Percentiles rank a stretch among this genome's conserved stretches.
phyloP scores from a whole-genome alignment of 1,140 invertebrate genomes.

The Tetraneura akinire region DNA sequence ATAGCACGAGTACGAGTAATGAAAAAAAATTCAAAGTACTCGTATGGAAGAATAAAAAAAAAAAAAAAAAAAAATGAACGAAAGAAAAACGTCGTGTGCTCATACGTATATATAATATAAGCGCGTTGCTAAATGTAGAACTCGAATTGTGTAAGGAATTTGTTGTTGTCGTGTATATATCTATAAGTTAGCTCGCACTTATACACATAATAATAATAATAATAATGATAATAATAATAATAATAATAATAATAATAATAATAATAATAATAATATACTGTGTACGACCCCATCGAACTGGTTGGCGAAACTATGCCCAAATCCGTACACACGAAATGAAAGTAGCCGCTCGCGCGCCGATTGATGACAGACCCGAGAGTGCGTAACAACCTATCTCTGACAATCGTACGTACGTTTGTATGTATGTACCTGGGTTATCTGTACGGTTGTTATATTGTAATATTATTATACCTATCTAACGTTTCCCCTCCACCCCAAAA shows the following conservation, averaged over 20 bases:
- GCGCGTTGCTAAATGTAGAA: conserved; percentile 40
- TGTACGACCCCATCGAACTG: conserved; percentile 44
- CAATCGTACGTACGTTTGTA: neutral
- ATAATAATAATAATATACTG: neutral
- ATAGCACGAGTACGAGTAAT: no score
- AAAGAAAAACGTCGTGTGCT: no score
- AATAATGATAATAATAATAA: no score
- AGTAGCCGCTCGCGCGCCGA: conserved; percentile 30
- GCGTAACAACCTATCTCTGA: conserved; percentile 28
- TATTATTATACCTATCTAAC: neutral
- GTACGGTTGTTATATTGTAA: no score
- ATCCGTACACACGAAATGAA: conserved; percentile 48
- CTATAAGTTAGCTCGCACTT: neutral
- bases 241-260: no score
- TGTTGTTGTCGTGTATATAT: conserved; percentile 36
- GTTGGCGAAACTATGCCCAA: conserved; percentile 48
- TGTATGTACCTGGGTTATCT: neutral
- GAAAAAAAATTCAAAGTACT: conserved; percentile 1
- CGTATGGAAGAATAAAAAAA: neutral
- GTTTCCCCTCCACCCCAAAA: no score
- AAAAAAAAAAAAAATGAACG: neutral
- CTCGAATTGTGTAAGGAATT: conserved; percentile 50
- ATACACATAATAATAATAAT: no score
- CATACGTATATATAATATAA: neutral
- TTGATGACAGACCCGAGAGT: conserved; percentile 35